Percentiles rank a stretch among this genome's conserved stretches.
Conservation (phyloP, 1,140 invertebrate genomes). For the Bradysia coprophila region DNA sequence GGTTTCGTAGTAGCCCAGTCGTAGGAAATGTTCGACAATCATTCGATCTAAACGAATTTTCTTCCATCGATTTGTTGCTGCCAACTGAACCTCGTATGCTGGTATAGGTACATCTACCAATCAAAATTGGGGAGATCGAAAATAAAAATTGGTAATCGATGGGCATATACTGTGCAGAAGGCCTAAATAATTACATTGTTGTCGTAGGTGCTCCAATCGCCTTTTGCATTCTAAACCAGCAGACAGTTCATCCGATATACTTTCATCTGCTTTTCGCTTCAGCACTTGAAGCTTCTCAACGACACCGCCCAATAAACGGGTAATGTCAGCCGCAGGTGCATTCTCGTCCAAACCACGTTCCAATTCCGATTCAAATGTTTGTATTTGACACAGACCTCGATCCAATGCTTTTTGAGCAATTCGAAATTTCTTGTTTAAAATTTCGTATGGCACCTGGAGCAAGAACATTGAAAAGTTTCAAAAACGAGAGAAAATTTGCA, state of each 20-base stretch:
- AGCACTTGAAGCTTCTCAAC: conserved; percentile 77
- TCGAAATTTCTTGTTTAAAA: conserved; percentile 94
- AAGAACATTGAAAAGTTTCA: too few species aligned
- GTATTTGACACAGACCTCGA: conserved; percentile 78
- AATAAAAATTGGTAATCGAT: neutral
- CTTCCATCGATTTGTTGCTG: conserved; percentile 55
- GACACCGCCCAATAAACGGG: conserved; percentile 64
- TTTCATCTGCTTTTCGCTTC: conserved; percentile 87
- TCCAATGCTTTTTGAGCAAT: conserved; percentile 87
- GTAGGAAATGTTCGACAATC: conserved; percentile 91
- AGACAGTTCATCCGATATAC: conserved; percentile 75
- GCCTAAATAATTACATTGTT: too few species aligned
- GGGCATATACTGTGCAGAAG: conserved; percentile 4
- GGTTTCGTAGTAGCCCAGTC: conserved; percentile 88
- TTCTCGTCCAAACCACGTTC: conserved; percentile 43
- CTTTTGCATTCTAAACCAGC: conserved; percentile 58
- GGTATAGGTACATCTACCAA: conserved; percentile 2
- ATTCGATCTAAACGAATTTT: conserved; percentile 78
- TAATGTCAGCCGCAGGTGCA: conserved; percentile 44
- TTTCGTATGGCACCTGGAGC: conserved; percentile 91
- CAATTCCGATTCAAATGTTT: conserved; percentile 57
- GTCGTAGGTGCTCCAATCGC: conserved; percentile 83
- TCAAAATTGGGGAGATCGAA: too few species aligned
- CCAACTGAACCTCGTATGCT: conserved; percentile 25
- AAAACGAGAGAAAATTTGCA: too few species aligned